Evolutionary conservation across 2,888 invertebrate genomes (phyloP), one percentile per base, ranked within the genome.

Genomic region (Tolmerus cingulatus): DNA sequence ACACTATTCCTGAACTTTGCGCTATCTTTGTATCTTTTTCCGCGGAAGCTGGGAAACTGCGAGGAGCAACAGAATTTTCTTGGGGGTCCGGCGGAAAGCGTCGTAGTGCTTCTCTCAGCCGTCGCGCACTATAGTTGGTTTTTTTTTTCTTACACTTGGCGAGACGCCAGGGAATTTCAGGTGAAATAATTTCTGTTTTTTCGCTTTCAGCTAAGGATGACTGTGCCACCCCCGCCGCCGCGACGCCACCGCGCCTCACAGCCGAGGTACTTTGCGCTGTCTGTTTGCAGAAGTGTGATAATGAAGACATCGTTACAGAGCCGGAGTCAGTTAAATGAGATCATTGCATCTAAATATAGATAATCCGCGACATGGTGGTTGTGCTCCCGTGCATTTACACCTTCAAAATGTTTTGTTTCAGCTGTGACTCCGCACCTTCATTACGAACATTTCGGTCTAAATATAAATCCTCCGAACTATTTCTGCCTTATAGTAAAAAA

Each of bases 281-380:
- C 74, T 85, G 74, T 46, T 16, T 85, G 46, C 85, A 74, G 79
- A 40, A 74, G 74, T 43, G 74, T 85, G 85, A 74, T 85, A 85
- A 85, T 85, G 74, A 74, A 85, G 85, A 43, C 85, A 51, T 85
- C 85, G 74, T 46, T 85, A 74, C 85, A 85, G 43, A 85, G 74
- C 43, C 85, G 74, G 74, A 85, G 86, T 57, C 55, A 86, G 57
- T 86, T 77, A 82, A 88, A 88, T 88, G 88, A 88, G 88, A 88
- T 88, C 88, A 88, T 86, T 87, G 88, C 87, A 84, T 87, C 87
- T 88, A 88, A 88, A 88, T 87, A 86, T 88, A 87, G 74, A 43
- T 46, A 86, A 55, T 77, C 46, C 66, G 37, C 14, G 51, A 16
- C 34, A 55, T 51, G 74, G 85, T 46, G 74, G n/a, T n/a, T 85